Evolutionary conservation across 1,140 invertebrate species (phyloP).

Genomic region (Formica selysi): DNA sequence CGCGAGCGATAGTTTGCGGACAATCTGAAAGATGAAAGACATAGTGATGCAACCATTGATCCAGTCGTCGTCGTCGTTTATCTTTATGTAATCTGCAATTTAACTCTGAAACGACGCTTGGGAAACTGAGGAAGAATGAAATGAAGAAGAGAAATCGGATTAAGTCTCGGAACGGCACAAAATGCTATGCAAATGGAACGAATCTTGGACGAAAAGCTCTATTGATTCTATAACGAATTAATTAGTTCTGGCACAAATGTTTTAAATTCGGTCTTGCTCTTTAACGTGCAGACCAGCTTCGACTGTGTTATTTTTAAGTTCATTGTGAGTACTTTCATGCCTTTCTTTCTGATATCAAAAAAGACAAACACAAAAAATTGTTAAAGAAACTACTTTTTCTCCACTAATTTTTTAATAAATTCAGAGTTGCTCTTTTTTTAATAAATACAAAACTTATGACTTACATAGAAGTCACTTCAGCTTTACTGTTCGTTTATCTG

Average conservation of each 20-base stretch:
- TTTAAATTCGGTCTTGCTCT: slow-evolving; percentile 18
- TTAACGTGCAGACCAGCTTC: slow-evolving; percentile 13
- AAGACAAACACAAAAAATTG: not conserved
- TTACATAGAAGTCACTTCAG: not conserved
- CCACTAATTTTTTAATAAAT: not conserved
- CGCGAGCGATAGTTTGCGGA: not conserved
- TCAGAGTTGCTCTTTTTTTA: not conserved
- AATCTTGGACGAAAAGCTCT: slow-evolving; percentile 35
- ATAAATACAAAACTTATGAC: slow-evolving; percentile 11
- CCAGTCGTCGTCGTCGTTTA: slow-evolving; percentile 32
- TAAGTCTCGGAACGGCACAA: slow-evolving; percentile 53
- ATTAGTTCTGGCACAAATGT: slow-evolving; percentile 58
- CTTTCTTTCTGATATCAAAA: not conserved
- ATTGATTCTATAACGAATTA: slow-evolving; percentile 72
- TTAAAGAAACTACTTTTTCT: not conserved
- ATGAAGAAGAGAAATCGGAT: slow-evolving; percentile 60
- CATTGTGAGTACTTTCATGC: slow-evolving; percentile 21
- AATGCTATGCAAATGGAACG: slow-evolving; percentile 44
- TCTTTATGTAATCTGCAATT: slow-evolving; percentile 55
- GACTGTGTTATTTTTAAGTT: slow-evolving; percentile 38
- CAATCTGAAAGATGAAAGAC: slow-evolving; percentile 9
- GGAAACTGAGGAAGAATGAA: slow-evolving; percentile 51
- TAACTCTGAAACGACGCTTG: slow-evolving; percentile 39
- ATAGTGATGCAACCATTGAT: slow-evolving; percentile 49
- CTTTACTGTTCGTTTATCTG: not conserved